phyloP scores from a whole-genome alignment of 2,113 vertebrate genomes.

The Paraplagusia blochii region DNA sequence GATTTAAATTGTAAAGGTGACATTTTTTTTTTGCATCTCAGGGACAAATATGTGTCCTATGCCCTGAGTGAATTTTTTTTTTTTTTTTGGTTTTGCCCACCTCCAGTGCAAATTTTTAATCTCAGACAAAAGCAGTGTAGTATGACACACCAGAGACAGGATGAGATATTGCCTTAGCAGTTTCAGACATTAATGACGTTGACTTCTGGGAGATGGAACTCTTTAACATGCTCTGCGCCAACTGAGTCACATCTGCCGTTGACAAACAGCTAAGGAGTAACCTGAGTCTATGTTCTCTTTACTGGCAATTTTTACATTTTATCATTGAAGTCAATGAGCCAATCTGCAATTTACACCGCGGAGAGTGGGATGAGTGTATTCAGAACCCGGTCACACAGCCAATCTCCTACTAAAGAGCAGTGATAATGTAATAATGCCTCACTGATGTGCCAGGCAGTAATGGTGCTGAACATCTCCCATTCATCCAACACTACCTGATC shows the following conservation, averaged over 20 bases:
- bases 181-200: slow-evolving; percentile 74
- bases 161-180: slow-evolving; percentile 72
- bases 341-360: slow-evolving; percentile 90
- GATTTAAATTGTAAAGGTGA: slow-evolving; percentile 1
- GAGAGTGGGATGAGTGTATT: slow-evolving; percentile 92
- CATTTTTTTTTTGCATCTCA: slow-evolving; percentile 11
- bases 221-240: slow-evolving; percentile 74
- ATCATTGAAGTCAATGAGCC: slow-evolving; percentile 97
- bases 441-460: slow-evolving; percentile 91
- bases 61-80: slow-evolving; percentile 6
- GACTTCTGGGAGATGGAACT: slow-evolving; percentile 71
- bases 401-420: slow-evolving; percentile 93
- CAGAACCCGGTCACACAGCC: slow-evolving; percentile 90
- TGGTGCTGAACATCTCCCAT: slow-evolving; percentile 92
- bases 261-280: slow-evolving; percentile 85
- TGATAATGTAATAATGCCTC: slow-evolving; percentile 94
- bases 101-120: slow-evolving; percentile 51
- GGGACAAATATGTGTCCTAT: slow-evolving; percentile 37
- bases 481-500: slow-evolving; percentile 92
- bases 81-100: slow-evolving; percentile 12
- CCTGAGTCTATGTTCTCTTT: slow-evolving; percentile 84
- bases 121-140: slow-evolving; percentile 66
- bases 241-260: slow-evolving; percentile 80
- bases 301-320: slow-evolving; percentile 94
- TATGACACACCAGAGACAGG: slow-evolving; percentile 68